Percentiles rank a stretch among this genome's conserved stretches.
These are phyloP conservation scores for Criorhina ranunculi DNA, from an alignment of 2,888 invertebrate genomes.

Conservation along the genomic window DNA sequence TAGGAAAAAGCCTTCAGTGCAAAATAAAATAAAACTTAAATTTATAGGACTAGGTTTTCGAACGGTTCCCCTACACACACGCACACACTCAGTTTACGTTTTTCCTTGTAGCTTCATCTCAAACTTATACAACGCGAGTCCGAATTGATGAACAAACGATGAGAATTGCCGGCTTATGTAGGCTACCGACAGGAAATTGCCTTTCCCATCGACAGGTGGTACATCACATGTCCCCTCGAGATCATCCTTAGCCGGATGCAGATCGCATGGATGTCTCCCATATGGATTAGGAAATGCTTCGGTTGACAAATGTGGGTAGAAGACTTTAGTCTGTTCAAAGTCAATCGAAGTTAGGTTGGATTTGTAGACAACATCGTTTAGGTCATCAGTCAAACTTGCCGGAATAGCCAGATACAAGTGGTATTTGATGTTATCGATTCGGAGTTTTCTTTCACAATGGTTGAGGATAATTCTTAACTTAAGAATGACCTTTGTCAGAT, in stretches of 20 bases:
- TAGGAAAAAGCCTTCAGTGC: slow-evolving; percentile 51
- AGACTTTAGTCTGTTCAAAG: slow-evolving; percentile 86
- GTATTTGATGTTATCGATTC: slow-evolving; percentile 86
- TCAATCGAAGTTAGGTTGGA: slow-evolving; percentile 84
- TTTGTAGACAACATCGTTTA: slow-evolving; percentile 84
- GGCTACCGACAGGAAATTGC: slow-evolving; percentile 77
- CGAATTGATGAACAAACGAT: slow-evolving; percentile 85
- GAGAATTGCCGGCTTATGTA: slow-evolving; percentile 82
- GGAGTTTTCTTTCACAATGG: slow-evolving; percentile 86
- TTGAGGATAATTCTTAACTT: slow-evolving; percentile 86
- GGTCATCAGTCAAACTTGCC: slow-evolving; percentile 87
- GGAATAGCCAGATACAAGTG: slow-evolving; percentile 90
- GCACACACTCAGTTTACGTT: neutral
- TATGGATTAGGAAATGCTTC: slow-evolving; percentile 89
- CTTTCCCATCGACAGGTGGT: slow-evolving; percentile 60
- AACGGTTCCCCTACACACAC: neutral
- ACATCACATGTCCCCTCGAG: slow-evolving; percentile 81
- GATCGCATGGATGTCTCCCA: slow-evolving; percentile 83
- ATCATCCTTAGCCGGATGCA: slow-evolving; percentile 81
- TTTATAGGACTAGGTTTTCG: slow-evolving; percentile 47
- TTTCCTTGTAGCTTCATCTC: slow-evolving; percentile 78
- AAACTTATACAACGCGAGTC: slow-evolving; percentile 85
- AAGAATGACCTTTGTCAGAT: slow-evolving; percentile 86
- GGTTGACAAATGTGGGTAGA: slow-evolving; percentile 91
- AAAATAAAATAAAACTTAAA: slow-evolving; percentile 29